Evolutionary conservation across 2,797 vertebrate species (phyloP).

Genomic region (Cyprinodon diabolis): DNA sequence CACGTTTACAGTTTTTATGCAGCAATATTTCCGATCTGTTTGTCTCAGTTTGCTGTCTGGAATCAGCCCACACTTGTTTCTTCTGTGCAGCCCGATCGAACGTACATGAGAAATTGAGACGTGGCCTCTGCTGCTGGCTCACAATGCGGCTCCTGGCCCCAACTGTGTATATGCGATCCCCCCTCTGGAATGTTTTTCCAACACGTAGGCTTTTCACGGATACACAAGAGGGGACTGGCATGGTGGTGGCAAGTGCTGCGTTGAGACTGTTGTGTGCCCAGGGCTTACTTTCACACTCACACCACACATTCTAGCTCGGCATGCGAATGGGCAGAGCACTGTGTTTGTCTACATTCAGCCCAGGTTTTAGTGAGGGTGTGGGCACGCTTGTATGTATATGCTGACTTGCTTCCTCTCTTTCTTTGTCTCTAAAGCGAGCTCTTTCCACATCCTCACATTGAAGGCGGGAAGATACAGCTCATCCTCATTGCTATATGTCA

Average conservation of each 20-base stretch:
- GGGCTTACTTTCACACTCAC: constrained; percentile 74
- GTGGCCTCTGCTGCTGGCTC: constrained; percentile 65
- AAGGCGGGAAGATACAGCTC: constrained; percentile 27
- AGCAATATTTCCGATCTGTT: constrained; percentile 22
- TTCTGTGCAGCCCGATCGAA: constrained; percentile 59
- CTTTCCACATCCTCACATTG: constrained; percentile 30
- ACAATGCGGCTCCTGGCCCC: constrained; percentile 59
- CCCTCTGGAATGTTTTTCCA: constrained; percentile 77
- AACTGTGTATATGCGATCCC: constrained; percentile 72
- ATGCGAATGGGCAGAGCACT: constrained; percentile 71
- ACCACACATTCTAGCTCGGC: constrained; percentile 76
- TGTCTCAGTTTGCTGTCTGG: constrained; percentile 31
- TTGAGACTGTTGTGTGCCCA: constrained; percentile 73
- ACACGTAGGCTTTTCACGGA: constrained; percentile 78
- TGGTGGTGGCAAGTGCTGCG: constrained; percentile 79
- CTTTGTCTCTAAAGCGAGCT: constrained; percentile 57
- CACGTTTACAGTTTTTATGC: constrained; percentile 11
- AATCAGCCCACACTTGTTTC: constrained; percentile 55
- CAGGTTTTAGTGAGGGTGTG: constrained; percentile 62
- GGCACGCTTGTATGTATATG: constrained; percentile 31
- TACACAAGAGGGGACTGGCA: constrained; percentile 78
- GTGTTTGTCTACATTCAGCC: constrained; percentile 72
- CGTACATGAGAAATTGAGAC: constrained; percentile 71
- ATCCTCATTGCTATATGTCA: constrained; percentile 8
- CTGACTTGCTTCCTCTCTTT: constrained; percentile 55